Conservation (phyloP, 2,888 invertebrate genomes). For the Dolichomitus sp. region DNA sequence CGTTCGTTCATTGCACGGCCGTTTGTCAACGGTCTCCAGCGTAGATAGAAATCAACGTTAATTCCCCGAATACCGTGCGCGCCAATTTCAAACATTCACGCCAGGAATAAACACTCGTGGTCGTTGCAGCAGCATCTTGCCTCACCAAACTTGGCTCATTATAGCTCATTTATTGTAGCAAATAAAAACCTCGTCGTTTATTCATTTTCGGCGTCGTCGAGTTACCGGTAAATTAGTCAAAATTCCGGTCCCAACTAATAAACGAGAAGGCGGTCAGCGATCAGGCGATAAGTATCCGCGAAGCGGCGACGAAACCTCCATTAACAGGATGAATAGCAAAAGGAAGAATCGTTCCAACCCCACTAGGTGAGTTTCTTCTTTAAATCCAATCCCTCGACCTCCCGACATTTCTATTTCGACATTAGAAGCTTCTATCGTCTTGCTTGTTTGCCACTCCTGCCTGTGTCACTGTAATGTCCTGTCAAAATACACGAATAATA, state of each 20-base stretch:
- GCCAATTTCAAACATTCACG: conserved; percentile 16
- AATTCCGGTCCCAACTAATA: conserved; percentile 95
- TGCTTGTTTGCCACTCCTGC: neutral
- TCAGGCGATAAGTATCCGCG: conserved; percentile 87
- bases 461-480: too few relatives aligned
- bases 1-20: conserved; percentile 14
- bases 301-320: conserved; percentile 82
- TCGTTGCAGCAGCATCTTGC: neutral
- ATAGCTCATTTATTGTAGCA: neutral
- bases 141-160: neutral
- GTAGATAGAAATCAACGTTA: neutral
- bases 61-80: neutral
- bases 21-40: conserved; percentile 35
- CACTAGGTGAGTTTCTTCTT: conserved; percentile 88
- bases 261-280: conserved; percentile 93
- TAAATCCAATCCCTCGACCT: neutral
- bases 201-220: conserved; percentile 59
- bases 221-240: conserved; percentile 87
- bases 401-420: neutral
- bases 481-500: too few relatives aligned
- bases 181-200: conserved; percentile 22
- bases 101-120: neutral
- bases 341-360: conserved; percentile 94
- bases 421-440: neutral
- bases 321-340: conserved; percentile 92